A percentile compares a stretch with the other conserved stretches of the same genome.
These are phyloP conservation scores for Sminthurinus signatus DNA, from an alignment of 1,140 invertebrate genomes.

Conservation along the genomic window DNA sequence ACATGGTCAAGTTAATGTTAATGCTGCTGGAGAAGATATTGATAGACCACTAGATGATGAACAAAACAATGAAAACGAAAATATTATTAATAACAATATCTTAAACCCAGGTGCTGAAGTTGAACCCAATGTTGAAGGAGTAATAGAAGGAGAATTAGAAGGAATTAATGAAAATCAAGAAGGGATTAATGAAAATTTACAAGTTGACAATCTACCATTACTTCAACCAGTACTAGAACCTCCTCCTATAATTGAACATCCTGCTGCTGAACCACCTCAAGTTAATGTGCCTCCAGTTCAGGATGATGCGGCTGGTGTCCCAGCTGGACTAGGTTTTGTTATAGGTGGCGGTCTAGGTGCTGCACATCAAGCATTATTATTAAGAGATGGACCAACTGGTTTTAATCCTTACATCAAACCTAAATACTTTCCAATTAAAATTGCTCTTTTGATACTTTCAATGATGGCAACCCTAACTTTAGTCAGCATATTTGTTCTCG, in stretches of 20 bases:
- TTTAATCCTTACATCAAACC: constrained; percentile 85
- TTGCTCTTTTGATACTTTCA: constrained; percentile 63
- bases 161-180: too few relatives aligned
- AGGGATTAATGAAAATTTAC: too few relatives aligned
- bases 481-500: constrained; percentile 72
- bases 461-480: constrained; percentile 79
- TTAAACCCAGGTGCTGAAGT: too few relatives aligned
- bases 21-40: too few relatives aligned
- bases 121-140: constrained; percentile 15
- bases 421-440: constrained; percentile 44
- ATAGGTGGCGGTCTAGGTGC: constrained; percentile 59
- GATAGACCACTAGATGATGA: too few relatives aligned
- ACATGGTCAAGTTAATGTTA: too few relatives aligned
- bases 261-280: constrained; percentile 1
- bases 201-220: too few relatives aligned
- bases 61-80: too few relatives aligned
- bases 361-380: constrained; percentile 72
- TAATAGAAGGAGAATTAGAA: constrained; percentile 7
- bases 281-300: too few relatives aligned
- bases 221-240: neutral
- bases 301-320: constrained; percentile 1
- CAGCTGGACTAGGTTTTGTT: constrained; percentile 32
- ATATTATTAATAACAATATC: too few relatives aligned
- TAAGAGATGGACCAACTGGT: constrained; percentile 66
- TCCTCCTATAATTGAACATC: neutral